Percentiles rank a stretch among this genome's conserved stretches.
Evolutionary conservation across 2,888 invertebrate species (phyloP).

Genomic region (Mesorhabditis spiculigera): DNA sequence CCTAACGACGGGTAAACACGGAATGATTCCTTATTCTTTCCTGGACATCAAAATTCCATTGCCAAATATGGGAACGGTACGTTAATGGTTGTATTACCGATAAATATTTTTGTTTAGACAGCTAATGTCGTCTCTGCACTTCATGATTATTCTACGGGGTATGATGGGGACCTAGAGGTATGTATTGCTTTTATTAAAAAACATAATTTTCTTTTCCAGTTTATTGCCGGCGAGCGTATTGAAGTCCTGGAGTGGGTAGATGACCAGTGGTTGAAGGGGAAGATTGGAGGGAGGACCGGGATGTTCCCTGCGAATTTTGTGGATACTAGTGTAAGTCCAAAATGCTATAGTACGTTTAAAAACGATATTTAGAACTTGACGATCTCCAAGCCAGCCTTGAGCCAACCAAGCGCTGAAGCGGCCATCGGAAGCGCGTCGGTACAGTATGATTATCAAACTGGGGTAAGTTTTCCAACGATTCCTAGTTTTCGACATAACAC

Average conservation of each 20-base stretch:
- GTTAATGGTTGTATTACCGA: not conserved
- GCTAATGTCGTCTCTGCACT: slow-evolving; percentile 35
- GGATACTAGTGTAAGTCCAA: not conserved
- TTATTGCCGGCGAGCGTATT: slow-evolving; percentile 36
- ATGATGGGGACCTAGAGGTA: slow-evolving; percentile 47
- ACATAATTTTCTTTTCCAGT: slow-evolving; percentile 28
- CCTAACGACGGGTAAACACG: slow-evolving; percentile 25
- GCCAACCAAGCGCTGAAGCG: not conserved
- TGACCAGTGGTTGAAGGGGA: slow-evolving; percentile 51
- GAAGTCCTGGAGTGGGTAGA: slow-evolving; percentile 34
- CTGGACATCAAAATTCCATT: slow-evolving; percentile 46
- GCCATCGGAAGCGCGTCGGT: not conserved
- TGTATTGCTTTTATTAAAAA: slow-evolving; percentile 6
- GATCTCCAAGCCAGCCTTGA: not conserved
- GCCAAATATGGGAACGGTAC: slow-evolving; percentile 7
- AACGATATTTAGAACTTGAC: too few species aligned
- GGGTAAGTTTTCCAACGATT: not conserved
- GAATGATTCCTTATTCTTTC: slow-evolving; percentile 48
- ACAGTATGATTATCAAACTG: not conserved
- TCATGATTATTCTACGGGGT: slow-evolving; percentile 46
- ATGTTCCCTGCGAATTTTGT: slow-evolving; percentile 50
- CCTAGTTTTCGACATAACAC: not conserved
- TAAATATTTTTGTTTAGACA: not conserved
- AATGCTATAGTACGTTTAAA: too few species aligned
- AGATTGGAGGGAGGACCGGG: slow-evolving; percentile 33